A percentile compares a stretch with the other conserved stretches of the same genome.
Conservation (phyloP, 2,888 invertebrate genomes). For the Sinhomidia bicolor region DNA sequence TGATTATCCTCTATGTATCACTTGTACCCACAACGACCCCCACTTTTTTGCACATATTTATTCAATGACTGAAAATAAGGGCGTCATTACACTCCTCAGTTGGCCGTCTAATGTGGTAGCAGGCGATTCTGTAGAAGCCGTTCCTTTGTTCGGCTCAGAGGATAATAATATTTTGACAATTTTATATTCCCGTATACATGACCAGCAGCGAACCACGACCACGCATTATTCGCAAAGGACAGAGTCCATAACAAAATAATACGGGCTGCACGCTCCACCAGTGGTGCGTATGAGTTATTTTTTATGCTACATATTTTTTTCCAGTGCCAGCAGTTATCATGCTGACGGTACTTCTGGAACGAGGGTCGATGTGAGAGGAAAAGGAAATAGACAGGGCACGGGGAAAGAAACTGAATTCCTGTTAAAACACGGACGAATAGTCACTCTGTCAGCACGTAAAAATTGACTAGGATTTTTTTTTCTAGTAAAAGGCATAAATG, state of each 20-base stretch:
- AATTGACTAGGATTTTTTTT: constrained; percentile 1
- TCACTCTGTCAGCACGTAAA: constrained; percentile 4
- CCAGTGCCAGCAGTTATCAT: neutral
- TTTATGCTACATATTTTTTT: neutral
- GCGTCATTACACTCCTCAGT: neutral
- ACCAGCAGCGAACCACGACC: constrained; percentile 8
- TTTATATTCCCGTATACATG: neutral
- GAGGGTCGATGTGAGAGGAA: neutral
- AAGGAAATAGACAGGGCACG: neutral
- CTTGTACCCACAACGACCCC: neutral
- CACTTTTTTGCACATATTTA: neutral
- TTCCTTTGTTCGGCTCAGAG: constrained; percentile 9
- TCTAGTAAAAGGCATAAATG: neutral
- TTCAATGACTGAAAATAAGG: neutral
- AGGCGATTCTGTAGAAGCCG: neutral
- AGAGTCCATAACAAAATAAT: constrained; percentile 1
- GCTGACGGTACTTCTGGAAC: no score
- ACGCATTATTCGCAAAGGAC: neutral
- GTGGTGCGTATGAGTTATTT: neutral
- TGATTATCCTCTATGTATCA: neutral
- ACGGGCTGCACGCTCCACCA: neutral
- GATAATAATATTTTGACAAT: constrained; percentile 28
- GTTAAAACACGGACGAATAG: neutral
- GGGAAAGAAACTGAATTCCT: neutral
- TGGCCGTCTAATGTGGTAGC: neutral